These are phyloP conservation scores for Scytalopus superciliaris DNA, from an alignment of 2,113 vertebrate species.

Conservation along the genomic window DNA sequence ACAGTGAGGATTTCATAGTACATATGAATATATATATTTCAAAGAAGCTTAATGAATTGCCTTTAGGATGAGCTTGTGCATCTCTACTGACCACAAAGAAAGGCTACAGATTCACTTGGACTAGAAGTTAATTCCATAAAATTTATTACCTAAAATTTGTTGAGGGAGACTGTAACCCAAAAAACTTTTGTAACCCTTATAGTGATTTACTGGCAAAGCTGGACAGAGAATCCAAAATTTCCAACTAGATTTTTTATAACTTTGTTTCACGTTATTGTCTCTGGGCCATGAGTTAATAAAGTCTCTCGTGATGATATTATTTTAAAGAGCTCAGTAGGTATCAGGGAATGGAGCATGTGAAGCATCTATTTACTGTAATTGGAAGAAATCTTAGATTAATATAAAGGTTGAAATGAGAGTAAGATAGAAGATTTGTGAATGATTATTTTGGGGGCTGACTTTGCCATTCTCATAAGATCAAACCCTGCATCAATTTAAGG, in stretches of 20 bases:
- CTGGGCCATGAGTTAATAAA: not conserved
- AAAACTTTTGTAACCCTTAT: not conserved
- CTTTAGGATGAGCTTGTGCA: not conserved
- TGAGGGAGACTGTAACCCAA: not conserved
- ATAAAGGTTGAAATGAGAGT: not conserved
- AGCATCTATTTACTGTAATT: not conserved
- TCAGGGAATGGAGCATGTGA: not conserved
- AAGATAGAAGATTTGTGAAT: not conserved
- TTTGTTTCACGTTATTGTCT: not conserved
- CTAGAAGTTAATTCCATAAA: not conserved
- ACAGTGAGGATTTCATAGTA: not conserved
- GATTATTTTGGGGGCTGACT: not conserved
- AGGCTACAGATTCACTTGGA: rapidly evolving
- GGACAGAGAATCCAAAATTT: not conserved
- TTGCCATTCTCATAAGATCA: not conserved
- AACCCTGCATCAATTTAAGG: not conserved
- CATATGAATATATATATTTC: not conserved
- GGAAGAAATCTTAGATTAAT: not conserved
- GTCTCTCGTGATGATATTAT: not conserved
- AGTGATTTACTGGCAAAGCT: not conserved
- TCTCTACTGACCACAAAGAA: not conserved
- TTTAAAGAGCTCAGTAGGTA: not conserved
- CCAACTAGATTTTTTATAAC: not conserved
- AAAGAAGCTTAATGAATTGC: not conserved
- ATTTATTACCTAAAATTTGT: not conserved